Evolutionary conservation across 2,113 vertebrate species (phyloP).

Genomic region (Spermophilus dauricus): DNA sequence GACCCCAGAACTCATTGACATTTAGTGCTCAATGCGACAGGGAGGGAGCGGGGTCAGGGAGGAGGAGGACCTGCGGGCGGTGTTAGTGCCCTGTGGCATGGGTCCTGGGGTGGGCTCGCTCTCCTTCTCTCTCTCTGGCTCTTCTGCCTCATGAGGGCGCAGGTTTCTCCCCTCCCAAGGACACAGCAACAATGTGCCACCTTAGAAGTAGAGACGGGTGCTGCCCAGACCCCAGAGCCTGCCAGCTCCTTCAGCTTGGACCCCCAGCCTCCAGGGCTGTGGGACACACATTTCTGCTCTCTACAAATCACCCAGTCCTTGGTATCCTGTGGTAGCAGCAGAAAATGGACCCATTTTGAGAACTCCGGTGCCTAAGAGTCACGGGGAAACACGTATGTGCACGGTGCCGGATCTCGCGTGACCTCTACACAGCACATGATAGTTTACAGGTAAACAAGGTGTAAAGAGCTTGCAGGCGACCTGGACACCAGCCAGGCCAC

Average conservation of each 20-base stretch:
- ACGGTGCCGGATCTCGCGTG: accelerated
- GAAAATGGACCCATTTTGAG: no score
- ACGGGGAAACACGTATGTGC: no score
- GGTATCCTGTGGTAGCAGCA: background rate
- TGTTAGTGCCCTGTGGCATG: accelerated
- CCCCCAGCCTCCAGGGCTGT: background rate
- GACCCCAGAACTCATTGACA: background rate
- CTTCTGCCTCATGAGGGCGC: background rate
- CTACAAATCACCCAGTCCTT: background rate
- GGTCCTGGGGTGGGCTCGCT: background rate
- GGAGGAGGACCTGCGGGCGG: background rate
- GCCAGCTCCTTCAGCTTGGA: background rate
- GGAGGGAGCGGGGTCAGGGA: background rate
- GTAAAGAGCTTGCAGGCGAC: background rate
- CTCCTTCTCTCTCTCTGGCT: background rate
- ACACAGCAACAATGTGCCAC: no score
- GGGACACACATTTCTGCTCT: background rate
- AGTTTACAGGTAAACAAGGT: accelerated
- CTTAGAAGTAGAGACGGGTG: background rate
- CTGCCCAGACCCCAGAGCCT: no score
- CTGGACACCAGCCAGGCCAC: accelerated
- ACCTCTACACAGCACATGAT: accelerated
- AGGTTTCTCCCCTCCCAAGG: background rate
- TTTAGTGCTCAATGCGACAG: no score
- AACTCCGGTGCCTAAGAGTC: accelerated